Conservation (phyloP, 2,113 vertebrate species). For the Hucho hucho region DNA sequence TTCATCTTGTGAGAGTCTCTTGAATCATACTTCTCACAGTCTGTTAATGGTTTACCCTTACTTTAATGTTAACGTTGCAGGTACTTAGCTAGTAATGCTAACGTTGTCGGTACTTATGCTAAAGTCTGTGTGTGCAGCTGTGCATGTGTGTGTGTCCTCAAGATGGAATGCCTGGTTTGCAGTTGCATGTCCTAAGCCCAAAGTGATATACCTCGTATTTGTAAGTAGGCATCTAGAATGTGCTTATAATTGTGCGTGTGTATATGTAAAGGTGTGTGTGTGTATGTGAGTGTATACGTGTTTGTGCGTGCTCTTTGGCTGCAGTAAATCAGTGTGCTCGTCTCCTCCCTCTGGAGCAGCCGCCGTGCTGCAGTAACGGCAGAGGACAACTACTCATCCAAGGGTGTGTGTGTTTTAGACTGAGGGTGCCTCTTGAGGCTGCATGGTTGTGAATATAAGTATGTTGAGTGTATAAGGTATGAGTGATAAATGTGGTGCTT, state of each 20-base stretch:
- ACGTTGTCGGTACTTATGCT: neutral
- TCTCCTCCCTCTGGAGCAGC: constrained; percentile 36
- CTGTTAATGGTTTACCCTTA: neutral
- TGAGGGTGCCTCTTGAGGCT: too few relatives aligned
- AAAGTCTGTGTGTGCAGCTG: neutral
- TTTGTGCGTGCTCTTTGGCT: constrained; percentile 11
- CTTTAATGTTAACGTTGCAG: neutral
- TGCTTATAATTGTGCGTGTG: constrained; percentile 5
- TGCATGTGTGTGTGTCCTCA: neutral
- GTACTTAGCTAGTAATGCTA: neutral
- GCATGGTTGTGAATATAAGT: too few relatives aligned
- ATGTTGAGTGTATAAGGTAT: too few relatives aligned
- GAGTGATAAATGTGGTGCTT: constrained; percentile 1
- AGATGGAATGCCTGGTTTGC: constrained; percentile 6
- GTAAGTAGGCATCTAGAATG: too few relatives aligned
- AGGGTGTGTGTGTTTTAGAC: neutral
- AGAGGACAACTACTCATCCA: constrained; percentile 36
- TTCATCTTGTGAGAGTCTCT: neutral
- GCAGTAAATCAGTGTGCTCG: constrained; percentile 38
- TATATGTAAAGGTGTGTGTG: constrained; percentile 1
- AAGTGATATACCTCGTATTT: too few relatives aligned
- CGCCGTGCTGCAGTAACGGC: constrained; percentile 48
- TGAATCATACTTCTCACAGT: neutral
- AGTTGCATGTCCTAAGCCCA: too few relatives aligned
- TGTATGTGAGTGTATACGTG: constrained; percentile 17